Evolutionary conservation across 92 coral and sea anemone species (phyloP).

Genomic region (Phenganax stokvisi): DNA sequence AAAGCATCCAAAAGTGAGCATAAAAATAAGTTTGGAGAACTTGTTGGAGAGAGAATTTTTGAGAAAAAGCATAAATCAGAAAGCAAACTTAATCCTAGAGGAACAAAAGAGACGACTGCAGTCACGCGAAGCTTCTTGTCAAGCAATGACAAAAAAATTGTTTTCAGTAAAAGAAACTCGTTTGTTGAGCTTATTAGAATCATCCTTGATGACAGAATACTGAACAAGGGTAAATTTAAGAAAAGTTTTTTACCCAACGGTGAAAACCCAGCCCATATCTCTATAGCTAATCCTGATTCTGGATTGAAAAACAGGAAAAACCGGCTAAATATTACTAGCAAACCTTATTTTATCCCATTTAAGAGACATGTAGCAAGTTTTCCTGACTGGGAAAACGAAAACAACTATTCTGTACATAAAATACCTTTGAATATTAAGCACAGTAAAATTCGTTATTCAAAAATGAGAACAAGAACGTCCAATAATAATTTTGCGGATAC

Average conservation of each 20-base stretch:
- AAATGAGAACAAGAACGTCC: neutral
- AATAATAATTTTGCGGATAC: neutral
- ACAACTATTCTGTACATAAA: neutral
- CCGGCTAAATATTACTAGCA: neutral
- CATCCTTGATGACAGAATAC: neutral
- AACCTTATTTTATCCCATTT: constrained; percentile 15
- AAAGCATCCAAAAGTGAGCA: too few species aligned
- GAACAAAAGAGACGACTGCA: neutral
- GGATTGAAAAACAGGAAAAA: neutral
- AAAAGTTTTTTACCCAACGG: constrained; percentile 1
- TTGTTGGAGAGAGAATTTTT: neutral
- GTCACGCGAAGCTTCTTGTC: neutral
- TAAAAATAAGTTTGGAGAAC: too few species aligned
- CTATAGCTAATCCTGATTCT: neutral
- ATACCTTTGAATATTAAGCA: neutral
- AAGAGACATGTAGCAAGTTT: neutral
- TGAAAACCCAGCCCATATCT: neutral
- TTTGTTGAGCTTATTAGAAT: neutral
- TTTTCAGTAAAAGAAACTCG: neutral
- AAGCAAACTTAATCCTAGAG: neutral
- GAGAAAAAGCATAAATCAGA: neutral
- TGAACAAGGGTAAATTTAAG: neutral
- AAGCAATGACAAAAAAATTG: neutral
- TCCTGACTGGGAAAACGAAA: neutral
- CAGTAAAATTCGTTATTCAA: neutral